These are phyloP conservation scores for Conomelus anceps DNA, from an alignment of 2,888 invertebrate genomes.

Conservation along the genomic window DNA sequence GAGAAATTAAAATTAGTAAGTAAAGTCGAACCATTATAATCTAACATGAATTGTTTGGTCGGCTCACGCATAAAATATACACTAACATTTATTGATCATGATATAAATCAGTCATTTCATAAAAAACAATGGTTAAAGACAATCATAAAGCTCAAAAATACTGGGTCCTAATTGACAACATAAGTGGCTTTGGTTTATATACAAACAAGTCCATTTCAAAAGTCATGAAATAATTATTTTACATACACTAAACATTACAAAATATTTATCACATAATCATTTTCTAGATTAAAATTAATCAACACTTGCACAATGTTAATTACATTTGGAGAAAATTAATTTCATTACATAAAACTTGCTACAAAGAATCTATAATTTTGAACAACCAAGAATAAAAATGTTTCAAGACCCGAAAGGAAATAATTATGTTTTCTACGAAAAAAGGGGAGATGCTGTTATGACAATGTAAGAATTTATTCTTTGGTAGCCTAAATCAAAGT, in stretches of 20 bases:
- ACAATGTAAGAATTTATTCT: too few relatives aligned
- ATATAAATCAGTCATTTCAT: neutral
- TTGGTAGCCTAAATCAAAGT: too few relatives aligned
- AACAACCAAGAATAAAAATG: too few relatives aligned
- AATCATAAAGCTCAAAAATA: neutral
- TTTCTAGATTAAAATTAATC: neutral
- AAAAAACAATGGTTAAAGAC: neutral
- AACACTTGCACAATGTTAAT: neutral
- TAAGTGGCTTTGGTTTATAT: neutral
- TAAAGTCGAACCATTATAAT: neutral
- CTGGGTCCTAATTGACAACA: neutral
- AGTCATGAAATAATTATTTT: neutral
- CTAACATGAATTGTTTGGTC: neutral
- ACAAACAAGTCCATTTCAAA: neutral
- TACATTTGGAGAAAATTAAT: neutral
- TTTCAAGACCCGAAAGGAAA: too few relatives aligned
- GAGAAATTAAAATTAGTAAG: neutral
- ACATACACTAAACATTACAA: neutral
- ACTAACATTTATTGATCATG: neutral
- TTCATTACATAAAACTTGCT: neutral
- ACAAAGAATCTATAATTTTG: too few relatives aligned
- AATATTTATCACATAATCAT: neutral
- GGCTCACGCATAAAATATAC: neutral
- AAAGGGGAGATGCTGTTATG: too few relatives aligned
- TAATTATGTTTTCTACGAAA: too few relatives aligned